Conservation (phyloP, 2,797 vertebrate species). For the Eulemur albifrons region DNA sequence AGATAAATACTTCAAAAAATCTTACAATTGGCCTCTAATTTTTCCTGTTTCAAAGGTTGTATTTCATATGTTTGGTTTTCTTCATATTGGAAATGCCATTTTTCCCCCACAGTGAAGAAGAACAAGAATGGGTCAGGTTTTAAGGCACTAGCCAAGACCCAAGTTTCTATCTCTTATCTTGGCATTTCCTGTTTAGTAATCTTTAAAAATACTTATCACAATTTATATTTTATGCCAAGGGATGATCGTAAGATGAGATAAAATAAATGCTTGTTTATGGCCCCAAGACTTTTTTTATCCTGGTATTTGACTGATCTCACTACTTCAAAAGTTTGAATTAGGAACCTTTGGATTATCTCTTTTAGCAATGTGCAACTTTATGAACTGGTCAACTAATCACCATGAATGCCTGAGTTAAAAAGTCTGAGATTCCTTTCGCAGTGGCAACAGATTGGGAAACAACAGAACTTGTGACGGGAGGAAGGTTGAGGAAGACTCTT, state of each 20-base stretch:
- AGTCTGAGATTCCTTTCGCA: neutral
- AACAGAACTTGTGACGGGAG: neutral
- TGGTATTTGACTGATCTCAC: neutral
- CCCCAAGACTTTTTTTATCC: neutral
- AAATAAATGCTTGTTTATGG: neutral
- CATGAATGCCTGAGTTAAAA: neutral
- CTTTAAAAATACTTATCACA: neutral
- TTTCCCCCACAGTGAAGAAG: neutral
- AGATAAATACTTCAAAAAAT: neutral
- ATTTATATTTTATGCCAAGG: neutral
- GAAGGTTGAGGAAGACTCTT: neutral
- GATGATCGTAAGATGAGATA: neutral
- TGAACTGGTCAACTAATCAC: neutral
- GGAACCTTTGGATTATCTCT: neutral
- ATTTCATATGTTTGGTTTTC: neutral
- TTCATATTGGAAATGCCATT: neutral
- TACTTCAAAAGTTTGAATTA: neutral
- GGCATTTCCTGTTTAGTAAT: neutral
- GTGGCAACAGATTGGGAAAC: neutral
- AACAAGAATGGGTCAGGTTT: neutral
- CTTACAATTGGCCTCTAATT: neutral
- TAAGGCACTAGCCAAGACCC: neutral
- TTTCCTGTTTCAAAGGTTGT: neutral
- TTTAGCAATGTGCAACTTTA: neutral
- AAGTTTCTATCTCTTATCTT: neutral